phyloP scores from a whole-genome alignment of 2,888 invertebrate species.

The Xanthia togata region DNA sequence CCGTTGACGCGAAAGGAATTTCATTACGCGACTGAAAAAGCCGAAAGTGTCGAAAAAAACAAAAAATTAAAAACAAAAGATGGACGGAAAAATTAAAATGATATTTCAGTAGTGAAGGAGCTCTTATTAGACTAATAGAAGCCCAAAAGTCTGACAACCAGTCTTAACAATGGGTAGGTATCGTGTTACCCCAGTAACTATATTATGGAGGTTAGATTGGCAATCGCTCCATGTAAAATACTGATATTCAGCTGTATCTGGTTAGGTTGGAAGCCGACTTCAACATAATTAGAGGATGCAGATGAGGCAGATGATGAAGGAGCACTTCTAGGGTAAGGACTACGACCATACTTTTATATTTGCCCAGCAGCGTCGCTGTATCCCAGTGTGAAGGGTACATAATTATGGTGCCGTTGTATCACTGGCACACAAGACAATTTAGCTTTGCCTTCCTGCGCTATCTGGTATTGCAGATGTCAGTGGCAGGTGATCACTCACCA shows the following conservation, averaged over 20 bases:
- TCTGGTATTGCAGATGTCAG: not conserved
- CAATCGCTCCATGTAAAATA: too few relatives aligned
- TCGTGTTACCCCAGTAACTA: too few relatives aligned
- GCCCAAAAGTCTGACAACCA: too few relatives aligned
- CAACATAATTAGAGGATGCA: too few relatives aligned
- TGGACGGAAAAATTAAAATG: constrained; percentile 14
- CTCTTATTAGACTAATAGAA: not conserved
- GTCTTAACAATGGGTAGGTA: too few relatives aligned
- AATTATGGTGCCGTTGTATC: not conserved
- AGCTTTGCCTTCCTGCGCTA: not conserved
- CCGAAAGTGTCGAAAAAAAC: constrained; percentile 34
- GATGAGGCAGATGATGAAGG: not conserved
- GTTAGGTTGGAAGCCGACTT: too few relatives aligned
- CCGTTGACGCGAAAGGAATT: constrained; percentile 50
- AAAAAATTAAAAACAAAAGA: constrained; percentile 18
- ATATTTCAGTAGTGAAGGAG: constrained; percentile 1
- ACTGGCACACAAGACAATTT: not conserved
- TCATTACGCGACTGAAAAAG: constrained; percentile 37
- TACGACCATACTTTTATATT: not conserved
- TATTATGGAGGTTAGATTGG: too few relatives aligned
- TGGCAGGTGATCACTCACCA: not conserved
- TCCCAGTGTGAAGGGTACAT: not conserved
- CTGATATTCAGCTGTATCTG: too few relatives aligned
- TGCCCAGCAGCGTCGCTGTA: not conserved
- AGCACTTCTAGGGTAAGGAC: not conserved